These are phyloP conservation scores for Linnaemya tessellans DNA, from an alignment of 2,888 invertebrate genomes.

Conservation along the genomic window DNA sequence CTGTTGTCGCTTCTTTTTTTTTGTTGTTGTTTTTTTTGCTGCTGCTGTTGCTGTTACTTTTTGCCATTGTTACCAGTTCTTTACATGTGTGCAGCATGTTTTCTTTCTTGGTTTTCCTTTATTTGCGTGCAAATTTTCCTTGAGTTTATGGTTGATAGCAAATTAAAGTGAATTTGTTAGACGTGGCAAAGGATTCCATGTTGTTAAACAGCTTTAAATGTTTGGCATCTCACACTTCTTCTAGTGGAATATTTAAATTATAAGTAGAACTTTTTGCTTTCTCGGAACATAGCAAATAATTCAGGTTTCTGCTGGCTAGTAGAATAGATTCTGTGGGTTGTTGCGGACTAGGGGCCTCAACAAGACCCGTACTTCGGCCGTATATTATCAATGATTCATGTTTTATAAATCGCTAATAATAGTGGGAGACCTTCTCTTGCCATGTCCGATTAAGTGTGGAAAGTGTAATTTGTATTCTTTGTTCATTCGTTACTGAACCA, in stretches of 20 bases:
- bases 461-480: no score
- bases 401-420: no score
- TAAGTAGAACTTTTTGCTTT: neutral
- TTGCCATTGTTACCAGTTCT: constrained; percentile 16
- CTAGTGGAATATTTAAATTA: neutral
- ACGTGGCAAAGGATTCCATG: constrained; percentile 33
- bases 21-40: neutral
- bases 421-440: no score
- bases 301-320: no score
- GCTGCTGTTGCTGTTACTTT: constrained; percentile 17
- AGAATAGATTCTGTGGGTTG: no score
- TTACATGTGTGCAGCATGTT: constrained; percentile 24
- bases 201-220: neutral
- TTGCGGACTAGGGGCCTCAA: no score
- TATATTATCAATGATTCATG: no score
- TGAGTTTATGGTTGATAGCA: neutral
- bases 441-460: no score
- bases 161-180: constrained; percentile 50
- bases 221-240: neutral
- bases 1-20: neutral
- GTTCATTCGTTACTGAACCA: no score
- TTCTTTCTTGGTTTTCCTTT: constrained; percentile 8
- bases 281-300: no score
- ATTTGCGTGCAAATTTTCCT: constrained; percentile 8
- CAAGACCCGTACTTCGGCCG: no score